phyloP scores from a whole-genome alignment of 2,797 vertebrate genomes.

The Dipus sagitta region DNA sequence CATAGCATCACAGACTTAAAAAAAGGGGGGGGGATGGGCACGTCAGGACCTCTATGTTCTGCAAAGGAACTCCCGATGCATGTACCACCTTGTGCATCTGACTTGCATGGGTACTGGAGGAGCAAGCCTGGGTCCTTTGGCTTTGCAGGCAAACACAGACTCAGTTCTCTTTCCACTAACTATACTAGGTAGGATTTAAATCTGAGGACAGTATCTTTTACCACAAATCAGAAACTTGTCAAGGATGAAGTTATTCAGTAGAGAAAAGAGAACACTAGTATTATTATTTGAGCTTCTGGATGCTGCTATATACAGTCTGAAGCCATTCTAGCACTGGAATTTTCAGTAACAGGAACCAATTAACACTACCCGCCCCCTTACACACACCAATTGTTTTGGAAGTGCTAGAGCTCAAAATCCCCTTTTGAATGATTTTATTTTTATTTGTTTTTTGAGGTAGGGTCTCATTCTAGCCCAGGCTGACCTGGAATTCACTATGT shows the following conservation, averaged over 20 bases:
- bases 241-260: slow-evolving; percentile 31
- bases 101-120: neutral
- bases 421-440: too few relatives aligned
- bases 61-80: too few relatives aligned
- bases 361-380: neutral
- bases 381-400: neutral
- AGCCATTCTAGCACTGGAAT: slow-evolving; percentile 19
- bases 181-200: slow-evolving; percentile 34
- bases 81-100: neutral
- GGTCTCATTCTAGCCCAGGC: too few relatives aligned
- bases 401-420: neutral
- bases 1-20: neutral
- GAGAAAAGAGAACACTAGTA: slow-evolving; percentile 38
- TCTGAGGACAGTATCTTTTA: slow-evolving; percentile 21
- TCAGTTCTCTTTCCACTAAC: slow-evolving; percentile 36
- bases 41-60: too few relatives aligned
- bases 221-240: slow-evolving; percentile 56
- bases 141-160: neutral
- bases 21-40: too few relatives aligned
- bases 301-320: slow-evolving; percentile 15
- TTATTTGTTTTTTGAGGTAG: too few relatives aligned
- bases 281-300: slow-evolving; percentile 37
- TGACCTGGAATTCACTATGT: too few relatives aligned
- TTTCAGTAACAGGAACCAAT: slow-evolving; percentile 50
- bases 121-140: neutral